These are phyloP conservation scores for Stegodyphus dumicola DNA, from an alignment of 1,140 invertebrate genomes.

Conservation along the genomic window DNA sequence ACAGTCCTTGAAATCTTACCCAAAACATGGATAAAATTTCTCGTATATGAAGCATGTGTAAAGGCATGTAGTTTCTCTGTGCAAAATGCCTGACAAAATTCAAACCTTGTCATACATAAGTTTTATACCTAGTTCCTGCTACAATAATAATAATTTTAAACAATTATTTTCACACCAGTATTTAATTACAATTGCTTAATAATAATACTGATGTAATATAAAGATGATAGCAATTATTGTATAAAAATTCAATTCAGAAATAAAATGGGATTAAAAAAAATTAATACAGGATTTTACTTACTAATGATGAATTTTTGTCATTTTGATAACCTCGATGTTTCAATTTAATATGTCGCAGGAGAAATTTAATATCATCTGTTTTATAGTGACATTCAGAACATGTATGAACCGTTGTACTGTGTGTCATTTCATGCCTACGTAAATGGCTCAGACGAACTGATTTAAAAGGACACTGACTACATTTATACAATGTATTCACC, in stretches of 20 bases:
- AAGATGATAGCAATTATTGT: too few species aligned
- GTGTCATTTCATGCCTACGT: conserved; percentile 66
- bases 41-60: too few species aligned
- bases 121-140: too few species aligned
- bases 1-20: too few species aligned
- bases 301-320: conserved; percentile 13
- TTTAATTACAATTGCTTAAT: too few species aligned
- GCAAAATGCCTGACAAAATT: too few species aligned
- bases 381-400: conserved; percentile 64
- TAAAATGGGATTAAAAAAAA: background rate
- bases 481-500: conserved; percentile 65
- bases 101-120: too few species aligned
- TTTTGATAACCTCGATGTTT: conserved; percentile 39
- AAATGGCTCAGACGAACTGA: conserved; percentile 66
- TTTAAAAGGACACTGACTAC: conserved; percentile 67
- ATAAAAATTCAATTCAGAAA: background rate
- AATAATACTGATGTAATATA: too few species aligned
- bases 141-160: too few species aligned
- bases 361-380: conserved; percentile 63
- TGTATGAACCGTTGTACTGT: conserved; percentile 64
- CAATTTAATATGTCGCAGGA: conserved; percentile 58
- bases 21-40: too few species aligned
- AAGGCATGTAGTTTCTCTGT: too few species aligned
- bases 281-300: background rate
- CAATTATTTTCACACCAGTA: too few species aligned